These are phyloP conservation scores for Euleptes europaea DNA, from an alignment of 2,113 vertebrate genomes.

Conservation along the genomic window DNA sequence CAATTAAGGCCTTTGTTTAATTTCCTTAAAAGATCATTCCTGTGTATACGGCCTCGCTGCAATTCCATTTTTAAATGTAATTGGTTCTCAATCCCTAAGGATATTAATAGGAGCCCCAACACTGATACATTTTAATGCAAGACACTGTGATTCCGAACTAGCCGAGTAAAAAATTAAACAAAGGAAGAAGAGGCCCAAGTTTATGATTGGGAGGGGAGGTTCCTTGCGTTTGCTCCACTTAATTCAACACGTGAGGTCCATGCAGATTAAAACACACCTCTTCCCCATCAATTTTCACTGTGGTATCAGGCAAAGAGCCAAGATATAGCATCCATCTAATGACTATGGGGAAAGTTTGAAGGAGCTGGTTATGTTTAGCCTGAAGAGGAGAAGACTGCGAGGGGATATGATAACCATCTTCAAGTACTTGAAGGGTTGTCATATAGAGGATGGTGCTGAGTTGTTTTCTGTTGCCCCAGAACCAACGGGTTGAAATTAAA, in stretches of 20 bases:
- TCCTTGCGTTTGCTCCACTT: not conserved
- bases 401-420: too few relatives aligned
- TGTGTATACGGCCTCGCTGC: constrained; percentile 58
- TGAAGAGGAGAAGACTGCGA: too few relatives aligned
- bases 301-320: not conserved
- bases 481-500: too few relatives aligned
- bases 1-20: constrained; percentile 74
- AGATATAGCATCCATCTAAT: not conserved
- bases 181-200: constrained; percentile 47
- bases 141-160: constrained; percentile 60
- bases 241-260: constrained; percentile 3
- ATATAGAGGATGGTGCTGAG: too few relatives aligned
- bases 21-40: constrained; percentile 73
- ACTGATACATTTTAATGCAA: constrained; percentile 64
- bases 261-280: not conserved
- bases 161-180: constrained; percentile 50
- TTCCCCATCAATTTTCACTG: not conserved
- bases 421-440: too few relatives aligned
- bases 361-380: too few relatives aligned
- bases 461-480: too few relatives aligned
- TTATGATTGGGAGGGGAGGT: constrained; percentile 27
- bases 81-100: constrained; percentile 72
- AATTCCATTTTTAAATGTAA: constrained; percentile 70
- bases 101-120: constrained; percentile 65
- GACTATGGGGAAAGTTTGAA: too few relatives aligned